These are phyloP conservation scores for Elephas maximus DNA, from an alignment of 2,113 vertebrate species.

Conservation along the genomic window DNA sequence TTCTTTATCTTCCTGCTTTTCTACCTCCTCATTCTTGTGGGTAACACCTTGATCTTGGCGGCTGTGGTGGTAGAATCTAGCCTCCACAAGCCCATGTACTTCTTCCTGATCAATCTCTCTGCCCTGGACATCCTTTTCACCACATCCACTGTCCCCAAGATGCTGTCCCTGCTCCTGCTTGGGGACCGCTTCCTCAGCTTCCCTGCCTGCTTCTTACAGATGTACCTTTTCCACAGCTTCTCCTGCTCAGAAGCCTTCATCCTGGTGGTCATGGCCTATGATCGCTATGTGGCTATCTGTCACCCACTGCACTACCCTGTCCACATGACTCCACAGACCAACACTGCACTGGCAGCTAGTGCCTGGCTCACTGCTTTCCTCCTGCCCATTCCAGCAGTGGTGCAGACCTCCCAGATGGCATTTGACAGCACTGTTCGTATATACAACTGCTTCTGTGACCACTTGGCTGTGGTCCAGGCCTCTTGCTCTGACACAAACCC, in stretches of 20 bases:
- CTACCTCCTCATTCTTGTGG: conserved; percentile 71
- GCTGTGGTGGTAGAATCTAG: conserved; percentile 3
- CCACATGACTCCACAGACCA: conserved; percentile 72
- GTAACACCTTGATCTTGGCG: conserved; percentile 49
- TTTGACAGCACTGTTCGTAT: background rate
- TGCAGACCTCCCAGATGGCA: conserved; percentile 26
- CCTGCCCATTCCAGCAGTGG: background rate
- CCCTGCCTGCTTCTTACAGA: conserved; percentile 74
- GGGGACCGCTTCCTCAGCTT: conserved; percentile 17
- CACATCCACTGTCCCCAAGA: conserved; percentile 79
- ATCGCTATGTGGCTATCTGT: conserved; percentile 71
- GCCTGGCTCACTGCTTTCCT: conserved; percentile 62
- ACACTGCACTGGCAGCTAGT: background rate
- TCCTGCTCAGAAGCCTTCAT: conserved; percentile 57
- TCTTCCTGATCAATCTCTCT: conserved; percentile 79
- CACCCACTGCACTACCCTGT: conserved; percentile 22
- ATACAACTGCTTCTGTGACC: conserved; percentile 76
- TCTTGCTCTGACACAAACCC: background rate
- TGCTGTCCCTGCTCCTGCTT: conserved; percentile 66
- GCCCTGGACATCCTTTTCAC: conserved; percentile 72
- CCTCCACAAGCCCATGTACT: conserved; percentile 82
- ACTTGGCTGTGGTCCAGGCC: conserved; percentile 64
- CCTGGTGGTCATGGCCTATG: conserved; percentile 78
- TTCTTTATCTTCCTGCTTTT: conserved; percentile 71
- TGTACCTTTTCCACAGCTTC: conserved; percentile 71